phyloP scores from a whole-genome alignment of 2,113 vertebrate species.

The Anser brachyrhynchus region DNA sequence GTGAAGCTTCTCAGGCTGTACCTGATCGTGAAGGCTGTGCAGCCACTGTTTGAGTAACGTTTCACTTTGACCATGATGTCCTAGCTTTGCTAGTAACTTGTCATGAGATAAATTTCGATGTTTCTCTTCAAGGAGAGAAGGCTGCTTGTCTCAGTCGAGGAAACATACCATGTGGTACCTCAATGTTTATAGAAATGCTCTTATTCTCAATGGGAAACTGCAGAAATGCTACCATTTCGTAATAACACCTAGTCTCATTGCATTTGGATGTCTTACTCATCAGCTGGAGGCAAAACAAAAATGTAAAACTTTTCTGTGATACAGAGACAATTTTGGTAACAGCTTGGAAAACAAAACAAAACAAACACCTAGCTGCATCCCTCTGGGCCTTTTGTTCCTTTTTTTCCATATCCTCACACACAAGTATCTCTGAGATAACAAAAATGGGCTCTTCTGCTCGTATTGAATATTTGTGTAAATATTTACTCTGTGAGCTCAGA shows the following conservation, averaged over 20 bases:
- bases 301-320: neutral
- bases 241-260: neutral
- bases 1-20: neutral
- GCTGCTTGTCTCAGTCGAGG: neutral
- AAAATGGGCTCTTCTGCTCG: neutral
- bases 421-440: neutral
- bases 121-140: neutral
- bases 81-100: neutral
- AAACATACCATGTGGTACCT: neutral
- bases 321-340: neutral
- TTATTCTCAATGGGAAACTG: neutral
- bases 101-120: neutral
- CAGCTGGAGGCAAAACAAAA: neutral
- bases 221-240: neutral
- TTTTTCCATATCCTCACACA: neutral
- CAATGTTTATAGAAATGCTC: neutral
- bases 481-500: neutral
- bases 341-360: neutral
- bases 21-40: neutral
- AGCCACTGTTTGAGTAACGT: too few relatives aligned
- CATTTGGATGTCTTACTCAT: neutral
- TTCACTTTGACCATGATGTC: neutral
- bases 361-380: neutral
- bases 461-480: neutral
- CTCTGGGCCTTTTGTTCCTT: neutral